Conservation (phyloP, 2,797 vertebrate species). For the Amblyopsis hoosieri region DNA sequence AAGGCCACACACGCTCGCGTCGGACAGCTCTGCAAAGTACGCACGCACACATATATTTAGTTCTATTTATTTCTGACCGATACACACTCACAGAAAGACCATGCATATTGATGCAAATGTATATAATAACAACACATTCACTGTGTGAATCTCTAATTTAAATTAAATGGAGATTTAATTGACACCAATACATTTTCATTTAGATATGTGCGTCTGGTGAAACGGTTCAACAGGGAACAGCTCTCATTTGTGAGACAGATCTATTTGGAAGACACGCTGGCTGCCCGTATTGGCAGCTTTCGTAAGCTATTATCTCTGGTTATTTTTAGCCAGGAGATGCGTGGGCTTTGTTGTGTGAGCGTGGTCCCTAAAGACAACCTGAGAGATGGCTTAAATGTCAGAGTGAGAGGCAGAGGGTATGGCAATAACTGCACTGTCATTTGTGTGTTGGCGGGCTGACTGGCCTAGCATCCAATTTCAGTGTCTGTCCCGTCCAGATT, state of each 20-base stretch:
- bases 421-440: constrained; percentile 64
- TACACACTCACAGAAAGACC: not conserved
- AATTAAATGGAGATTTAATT: no score
- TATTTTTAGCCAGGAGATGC: constrained; percentile 62
- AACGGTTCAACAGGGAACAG: not conserved
- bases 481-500: constrained; percentile 23
- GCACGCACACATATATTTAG: constrained; percentile 3
- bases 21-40: constrained; percentile 97
- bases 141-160: no score
- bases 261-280: constrained; percentile 54
- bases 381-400: constrained; percentile 74
- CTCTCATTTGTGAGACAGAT: constrained; percentile 33
- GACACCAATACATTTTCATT: no score
- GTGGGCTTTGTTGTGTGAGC: constrained; percentile 52
- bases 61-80: no score
- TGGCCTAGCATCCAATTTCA: constrained; percentile 38
- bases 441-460: constrained; percentile 62
- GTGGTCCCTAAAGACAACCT: constrained; percentile 53
- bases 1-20: constrained; percentile 96
- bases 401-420: constrained; percentile 50
- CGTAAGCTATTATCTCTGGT: constrained; percentile 56
- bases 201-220: no score
- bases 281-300: constrained; percentile 56
- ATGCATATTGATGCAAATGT: constrained; percentile 1
- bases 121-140: not conserved